Base-by-base conservation (phyloP, 2,797 vertebrate genomes). In the Arrhamphus sclerolepis region DNA sequence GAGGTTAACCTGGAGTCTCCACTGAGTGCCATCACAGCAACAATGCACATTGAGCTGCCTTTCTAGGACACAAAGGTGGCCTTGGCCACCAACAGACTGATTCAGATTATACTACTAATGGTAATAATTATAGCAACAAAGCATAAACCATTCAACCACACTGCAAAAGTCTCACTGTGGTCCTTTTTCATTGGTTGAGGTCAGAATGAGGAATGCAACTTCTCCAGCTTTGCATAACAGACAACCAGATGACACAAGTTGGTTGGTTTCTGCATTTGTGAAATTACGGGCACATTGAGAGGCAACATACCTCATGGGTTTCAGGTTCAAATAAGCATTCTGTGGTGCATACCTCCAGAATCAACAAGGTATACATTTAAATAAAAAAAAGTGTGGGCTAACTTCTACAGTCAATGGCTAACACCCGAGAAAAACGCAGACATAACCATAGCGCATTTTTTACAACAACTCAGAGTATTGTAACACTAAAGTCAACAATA, bases 321-420 rank as follows among this genome's bases (percentile, higher is more conserved):
- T 44, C 61, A 41, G 74, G 57, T 62, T 92, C 74, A 92, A 82
- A 87, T 77, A 49, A 79, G 50, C 85, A 89, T 87, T 60, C 48
- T 78, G 66, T 62, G 48, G 29, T 56, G 61, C 67, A 29, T 22
- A 38, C 7, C 38, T 69, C 75, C 70, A 58, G 67, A 62, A 63
- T 69, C 49, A 78, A 65, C 41, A 64, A 47, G 46, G 50, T 20
- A 56, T 62, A 38, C 42, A 57, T 9, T 26, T 3, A 26, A 26
- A 26, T 3, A 51, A 46, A 76, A 21, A 55, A 24, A 26, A 62
- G 73, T 55, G 21, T n/a, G 52, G 43, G 8, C 21, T 26, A n/a
- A n/a, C n/a, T n/a, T n/a, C n/a, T n/a, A n/a, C n/a, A n/a, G n/a
- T n/a, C n/a, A n/a, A n/a, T n/a, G n/a, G n/a, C n/a, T n/a, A 41